Evolutionary conservation across 2,113 vertebrate genomes (phyloP).

Genomic region (Gnathonemus longibarbis): DNA sequence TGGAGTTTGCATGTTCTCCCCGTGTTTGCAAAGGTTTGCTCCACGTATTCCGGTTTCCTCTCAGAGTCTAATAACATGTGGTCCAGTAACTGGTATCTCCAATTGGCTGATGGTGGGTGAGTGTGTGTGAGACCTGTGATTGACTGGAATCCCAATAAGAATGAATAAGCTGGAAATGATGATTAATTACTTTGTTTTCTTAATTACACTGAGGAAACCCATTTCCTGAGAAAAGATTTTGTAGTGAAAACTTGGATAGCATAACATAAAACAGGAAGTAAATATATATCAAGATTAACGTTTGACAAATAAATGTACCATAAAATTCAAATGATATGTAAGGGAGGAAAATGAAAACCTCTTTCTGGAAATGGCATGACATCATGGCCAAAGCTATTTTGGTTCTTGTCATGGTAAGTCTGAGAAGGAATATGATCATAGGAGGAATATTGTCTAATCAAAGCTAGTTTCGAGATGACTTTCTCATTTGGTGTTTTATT

Average conservation of each 20-base stretch:
- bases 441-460: background rate
- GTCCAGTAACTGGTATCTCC: background rate
- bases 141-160: background rate
- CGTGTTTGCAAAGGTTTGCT: background rate
- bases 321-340: background rate
- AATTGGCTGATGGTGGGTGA: background rate
- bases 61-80: background rate
- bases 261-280: background rate
- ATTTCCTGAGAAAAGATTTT: background rate
- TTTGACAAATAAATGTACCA: background rate
- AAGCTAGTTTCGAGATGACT: background rate
- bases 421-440: background rate
- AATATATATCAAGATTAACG: background rate
- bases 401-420: background rate
- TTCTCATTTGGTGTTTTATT: background rate
- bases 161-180: background rate
- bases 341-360: background rate
- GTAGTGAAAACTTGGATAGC: background rate
- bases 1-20: background rate
- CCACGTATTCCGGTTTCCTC: background rate
- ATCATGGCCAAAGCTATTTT: background rate
- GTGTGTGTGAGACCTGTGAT: background rate
- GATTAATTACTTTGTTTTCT: background rate
- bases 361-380: background rate
- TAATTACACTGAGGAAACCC: background rate